Conservation (phyloP, 2,113 vertebrate species). For the Mormyrus iriodes region DNA sequence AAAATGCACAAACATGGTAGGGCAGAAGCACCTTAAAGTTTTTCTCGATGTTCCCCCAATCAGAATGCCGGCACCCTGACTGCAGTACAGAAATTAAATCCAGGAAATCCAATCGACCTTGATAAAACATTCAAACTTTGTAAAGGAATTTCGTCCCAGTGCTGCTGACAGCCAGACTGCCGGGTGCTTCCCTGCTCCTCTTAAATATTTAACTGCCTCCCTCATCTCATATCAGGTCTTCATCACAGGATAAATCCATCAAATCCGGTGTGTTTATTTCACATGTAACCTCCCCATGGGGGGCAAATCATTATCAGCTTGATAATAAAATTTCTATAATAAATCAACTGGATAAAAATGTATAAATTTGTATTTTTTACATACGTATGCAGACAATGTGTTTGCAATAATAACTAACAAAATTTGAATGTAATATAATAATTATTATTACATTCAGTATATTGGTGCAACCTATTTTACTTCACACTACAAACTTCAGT, state of each 20-base stretch:
- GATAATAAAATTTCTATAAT: not conserved
- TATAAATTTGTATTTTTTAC: not conserved
- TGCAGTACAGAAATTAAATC: not conserved
- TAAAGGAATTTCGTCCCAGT: not conserved
- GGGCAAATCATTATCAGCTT: not conserved
- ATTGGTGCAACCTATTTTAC: not conserved
- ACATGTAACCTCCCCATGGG: not conserved
- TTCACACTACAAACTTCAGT: not conserved
- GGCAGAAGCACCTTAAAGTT: not conserved
- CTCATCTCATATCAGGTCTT: not conserved
- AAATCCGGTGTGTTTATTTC: not conserved
- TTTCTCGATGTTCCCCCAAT: not conserved
- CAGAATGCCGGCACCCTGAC: not conserved
- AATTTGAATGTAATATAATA: not conserved
- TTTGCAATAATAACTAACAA: not conserved
- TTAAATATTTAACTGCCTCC: slow-evolving; percentile 11
- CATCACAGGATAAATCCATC: not conserved
- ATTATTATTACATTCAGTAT: not conserved
- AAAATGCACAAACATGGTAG: not conserved
- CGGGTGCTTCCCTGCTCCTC: slow-evolving; percentile 1
- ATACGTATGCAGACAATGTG: not conserved
- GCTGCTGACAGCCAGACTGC: not conserved
- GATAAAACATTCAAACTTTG: not conserved
- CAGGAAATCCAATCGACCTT: not conserved
- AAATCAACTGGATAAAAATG: not conserved